These are phyloP conservation scores for Marronus borbonicus DNA, from an alignment of 2,888 invertebrate species.

Conservation along the genomic window DNA sequence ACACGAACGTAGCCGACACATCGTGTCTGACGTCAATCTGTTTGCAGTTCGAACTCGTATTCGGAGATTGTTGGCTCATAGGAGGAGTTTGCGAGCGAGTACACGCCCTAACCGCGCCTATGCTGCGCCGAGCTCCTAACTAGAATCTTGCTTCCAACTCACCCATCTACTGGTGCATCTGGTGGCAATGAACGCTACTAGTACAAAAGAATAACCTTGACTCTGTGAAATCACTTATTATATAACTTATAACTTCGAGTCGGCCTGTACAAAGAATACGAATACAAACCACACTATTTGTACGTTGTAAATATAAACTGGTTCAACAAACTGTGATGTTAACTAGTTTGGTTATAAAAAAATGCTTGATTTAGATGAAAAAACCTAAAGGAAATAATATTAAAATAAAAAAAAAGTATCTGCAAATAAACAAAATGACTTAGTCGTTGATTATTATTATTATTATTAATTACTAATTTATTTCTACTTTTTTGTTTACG, in stretches of 20 bases:
- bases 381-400: no score
- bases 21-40: conserved; percentile 60
- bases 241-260: conserved; percentile 45
- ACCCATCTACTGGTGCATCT: conserved; percentile 64
- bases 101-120: conserved; percentile 62
- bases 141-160: conserved; percentile 47
- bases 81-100: conserved; percentile 58
- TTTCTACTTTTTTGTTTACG: no score
- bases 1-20: conserved; percentile 59
- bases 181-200: conserved; percentile 65
- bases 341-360: neutral
- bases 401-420: no score
- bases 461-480: no score
- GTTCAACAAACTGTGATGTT: conserved; percentile 44
- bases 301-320: neutral
- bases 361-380: neutral
- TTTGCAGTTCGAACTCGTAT: conserved; percentile 62
- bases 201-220: conserved; percentile 66
- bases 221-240: conserved; percentile 58
- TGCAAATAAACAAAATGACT: no score
- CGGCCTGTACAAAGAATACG: conserved; percentile 39
- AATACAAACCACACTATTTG: conserved; percentile 26
- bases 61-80: conserved; percentile 64
- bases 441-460: no score
- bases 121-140: conserved; percentile 57